Percentiles rank a stretch among this genome's conserved stretches.
Conservation (phyloP, 2,113 vertebrate species). For the Tetrax tetrax region DNA sequence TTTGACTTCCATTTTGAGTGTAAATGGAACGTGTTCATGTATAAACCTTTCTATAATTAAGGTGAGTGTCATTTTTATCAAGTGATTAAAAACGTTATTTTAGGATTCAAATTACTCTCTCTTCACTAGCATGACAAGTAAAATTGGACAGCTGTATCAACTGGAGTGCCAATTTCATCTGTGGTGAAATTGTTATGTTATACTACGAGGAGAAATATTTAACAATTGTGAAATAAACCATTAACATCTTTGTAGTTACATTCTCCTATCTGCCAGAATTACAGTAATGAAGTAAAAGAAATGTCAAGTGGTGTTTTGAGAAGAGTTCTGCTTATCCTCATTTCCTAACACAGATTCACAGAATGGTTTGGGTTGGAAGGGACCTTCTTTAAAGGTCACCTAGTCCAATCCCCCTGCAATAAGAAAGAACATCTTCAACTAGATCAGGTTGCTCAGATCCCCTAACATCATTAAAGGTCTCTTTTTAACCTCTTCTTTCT, state of each 20-base stretch:
- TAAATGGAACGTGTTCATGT: neutral
- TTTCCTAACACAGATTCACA: neutral
- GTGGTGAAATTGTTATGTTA: neutral
- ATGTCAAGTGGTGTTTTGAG: neutral
- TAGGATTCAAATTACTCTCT: conserved; percentile 48
- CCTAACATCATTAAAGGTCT: neutral
- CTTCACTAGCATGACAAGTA: conserved; percentile 38
- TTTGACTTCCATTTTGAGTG: conserved; percentile 35
- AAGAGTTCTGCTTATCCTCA: neutral
- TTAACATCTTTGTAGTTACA: neutral
- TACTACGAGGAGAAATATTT: neutral
- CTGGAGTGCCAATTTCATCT: neutral
- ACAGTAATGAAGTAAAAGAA: neutral
- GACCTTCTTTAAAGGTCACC: too few relatives aligned
- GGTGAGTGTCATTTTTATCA: conserved; percentile 48
- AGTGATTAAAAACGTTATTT: conserved; percentile 56
- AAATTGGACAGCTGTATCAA: conserved; percentile 36
- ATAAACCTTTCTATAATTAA: conserved; percentile 45
- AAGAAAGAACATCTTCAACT: too few relatives aligned
- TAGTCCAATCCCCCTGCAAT: too few relatives aligned
- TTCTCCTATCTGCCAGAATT: neutral
- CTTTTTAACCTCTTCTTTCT: neutral
- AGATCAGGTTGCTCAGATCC: too few relatives aligned
- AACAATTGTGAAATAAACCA: conserved; percentile 4
- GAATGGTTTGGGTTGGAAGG: too few relatives aligned